Evolutionary conservation across 2,888 invertebrate genomes (phyloP).

Genomic region (Pollenia angustigena): DNA sequence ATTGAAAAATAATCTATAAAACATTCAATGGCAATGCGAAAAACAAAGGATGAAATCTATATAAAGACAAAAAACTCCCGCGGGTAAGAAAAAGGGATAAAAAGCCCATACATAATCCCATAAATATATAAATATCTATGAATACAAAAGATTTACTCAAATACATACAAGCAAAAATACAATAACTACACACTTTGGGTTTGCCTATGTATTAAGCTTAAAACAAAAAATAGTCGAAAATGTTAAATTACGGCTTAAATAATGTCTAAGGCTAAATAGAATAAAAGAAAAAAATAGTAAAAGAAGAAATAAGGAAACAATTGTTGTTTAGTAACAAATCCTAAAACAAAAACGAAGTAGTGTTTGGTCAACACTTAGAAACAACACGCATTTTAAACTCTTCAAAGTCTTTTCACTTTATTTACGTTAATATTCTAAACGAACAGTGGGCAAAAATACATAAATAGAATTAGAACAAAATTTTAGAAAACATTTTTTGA

Average conservation of each 20-base stretch:
- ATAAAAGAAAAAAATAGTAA: constrained; percentile 7
- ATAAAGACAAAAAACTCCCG: constrained; percentile 68
- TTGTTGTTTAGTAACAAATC: constrained; percentile 55
- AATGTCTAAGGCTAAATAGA: constrained; percentile 57
- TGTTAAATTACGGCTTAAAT: constrained; percentile 54
- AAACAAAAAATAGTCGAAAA: constrained; percentile 46
- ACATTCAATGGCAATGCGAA: constrained; percentile 50
- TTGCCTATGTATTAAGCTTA: constrained; percentile 4
- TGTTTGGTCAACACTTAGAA: constrained; percentile 68
- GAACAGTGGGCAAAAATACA: constrained; percentile 29
- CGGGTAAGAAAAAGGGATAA: constrained; percentile 68
- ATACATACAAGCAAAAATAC: constrained; percentile 10
- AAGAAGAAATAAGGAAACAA: constrained; percentile 30
- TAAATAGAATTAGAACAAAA: background rate
- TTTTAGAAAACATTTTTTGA: too few relatives aligned
- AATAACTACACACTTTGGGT: background rate
- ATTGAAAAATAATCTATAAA: constrained; percentile 71
- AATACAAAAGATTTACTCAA: constrained; percentile 6
- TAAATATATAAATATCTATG: constrained; percentile 8
- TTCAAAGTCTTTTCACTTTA: background rate
- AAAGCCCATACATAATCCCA: constrained; percentile 47
- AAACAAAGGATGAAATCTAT: constrained; percentile 55
- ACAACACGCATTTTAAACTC: constrained; percentile 64
- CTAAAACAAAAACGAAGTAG: constrained; percentile 45
- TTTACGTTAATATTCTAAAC: background rate